A percentile compares a stretch with the other conserved stretches of the same genome.
phyloP scores from a whole-genome alignment of 2,888 invertebrate species.

The Cenopis cana region DNA sequence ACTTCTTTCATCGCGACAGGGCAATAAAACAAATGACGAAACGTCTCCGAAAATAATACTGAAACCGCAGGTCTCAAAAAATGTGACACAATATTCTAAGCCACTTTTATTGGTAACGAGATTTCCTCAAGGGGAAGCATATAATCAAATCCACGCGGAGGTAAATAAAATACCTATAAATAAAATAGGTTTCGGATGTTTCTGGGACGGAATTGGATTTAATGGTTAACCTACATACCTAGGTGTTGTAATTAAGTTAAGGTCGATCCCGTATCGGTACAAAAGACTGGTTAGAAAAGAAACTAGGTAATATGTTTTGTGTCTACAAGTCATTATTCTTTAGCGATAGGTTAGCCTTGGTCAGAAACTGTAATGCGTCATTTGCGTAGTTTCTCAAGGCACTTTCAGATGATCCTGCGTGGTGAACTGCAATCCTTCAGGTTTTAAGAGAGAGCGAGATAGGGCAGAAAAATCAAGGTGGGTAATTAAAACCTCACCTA shows the following conservation, averaged over 20 bases:
- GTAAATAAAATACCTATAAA: slow-evolving; percentile 29
- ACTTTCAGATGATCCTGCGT: no score
- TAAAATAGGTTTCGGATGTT: slow-evolving; percentile 12
- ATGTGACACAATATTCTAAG: slow-evolving; percentile 39
- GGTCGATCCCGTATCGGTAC: not conserved
- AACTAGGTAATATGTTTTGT: no score
- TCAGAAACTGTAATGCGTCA: no score
- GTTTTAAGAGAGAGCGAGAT: no score
- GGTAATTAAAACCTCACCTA: no score
- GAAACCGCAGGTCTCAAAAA: slow-evolving; percentile 18
- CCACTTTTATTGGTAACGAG: slow-evolving; percentile 43
- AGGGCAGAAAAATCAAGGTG: no score
- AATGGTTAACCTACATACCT: not conserved
- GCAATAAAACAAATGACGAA: slow-evolving; percentile 27
- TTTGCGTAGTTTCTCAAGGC: no score
- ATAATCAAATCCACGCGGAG: slow-evolving; percentile 35
- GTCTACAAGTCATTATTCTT: no score
- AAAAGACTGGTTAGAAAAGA: not conserved
- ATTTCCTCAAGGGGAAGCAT: slow-evolving; percentile 34
- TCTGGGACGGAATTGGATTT: not conserved
- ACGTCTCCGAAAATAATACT: slow-evolving; percentile 26
- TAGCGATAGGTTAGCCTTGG: no score
- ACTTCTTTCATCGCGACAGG: slow-evolving; percentile 4
- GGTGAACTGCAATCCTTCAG: no score
- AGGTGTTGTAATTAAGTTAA: not conserved